phyloP scores from a whole-genome alignment of 2,888 invertebrate species.

The Petrolisthes manimaculis region DNA sequence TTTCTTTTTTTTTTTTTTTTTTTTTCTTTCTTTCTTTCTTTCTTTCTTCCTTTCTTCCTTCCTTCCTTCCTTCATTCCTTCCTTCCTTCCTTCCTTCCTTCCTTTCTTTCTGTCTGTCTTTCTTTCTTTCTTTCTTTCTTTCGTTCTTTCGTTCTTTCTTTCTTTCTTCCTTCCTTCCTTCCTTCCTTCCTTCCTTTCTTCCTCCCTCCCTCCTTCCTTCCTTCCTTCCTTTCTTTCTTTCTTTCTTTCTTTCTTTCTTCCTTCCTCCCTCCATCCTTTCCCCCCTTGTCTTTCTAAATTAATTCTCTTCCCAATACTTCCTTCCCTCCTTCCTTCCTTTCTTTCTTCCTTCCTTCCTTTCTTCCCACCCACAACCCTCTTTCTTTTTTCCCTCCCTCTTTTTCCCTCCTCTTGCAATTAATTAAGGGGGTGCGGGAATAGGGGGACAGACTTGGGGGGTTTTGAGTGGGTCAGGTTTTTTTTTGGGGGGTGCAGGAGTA shows the following conservation, averaged over 20 bases:
- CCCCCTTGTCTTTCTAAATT: not conserved
- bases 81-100: not conserved
- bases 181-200: not conserved
- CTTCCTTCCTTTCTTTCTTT: not conserved
- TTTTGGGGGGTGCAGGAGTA: no score
- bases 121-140: not conserved
- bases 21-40: not conserved
- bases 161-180: constrained; percentile 8
- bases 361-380: not conserved
- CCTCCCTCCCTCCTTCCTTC: not conserved
- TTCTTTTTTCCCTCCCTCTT: not conserved
- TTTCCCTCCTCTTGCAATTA: not conserved
- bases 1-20: constrained; percentile 11
- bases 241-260: not conserved
- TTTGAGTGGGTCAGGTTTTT: no score
- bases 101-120: not conserved
- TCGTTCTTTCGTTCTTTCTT: not conserved
- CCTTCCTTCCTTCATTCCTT: not conserved
- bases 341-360: not conserved
- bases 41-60: not conserved
- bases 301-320: not conserved
- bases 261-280: not conserved
- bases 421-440: no score
- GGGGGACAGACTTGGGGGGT: no score
- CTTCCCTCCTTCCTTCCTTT: not conserved